phyloP scores from a whole-genome alignment of 2,113 vertebrate genomes.

The Rhinopomastus cyanomelas region DNA sequence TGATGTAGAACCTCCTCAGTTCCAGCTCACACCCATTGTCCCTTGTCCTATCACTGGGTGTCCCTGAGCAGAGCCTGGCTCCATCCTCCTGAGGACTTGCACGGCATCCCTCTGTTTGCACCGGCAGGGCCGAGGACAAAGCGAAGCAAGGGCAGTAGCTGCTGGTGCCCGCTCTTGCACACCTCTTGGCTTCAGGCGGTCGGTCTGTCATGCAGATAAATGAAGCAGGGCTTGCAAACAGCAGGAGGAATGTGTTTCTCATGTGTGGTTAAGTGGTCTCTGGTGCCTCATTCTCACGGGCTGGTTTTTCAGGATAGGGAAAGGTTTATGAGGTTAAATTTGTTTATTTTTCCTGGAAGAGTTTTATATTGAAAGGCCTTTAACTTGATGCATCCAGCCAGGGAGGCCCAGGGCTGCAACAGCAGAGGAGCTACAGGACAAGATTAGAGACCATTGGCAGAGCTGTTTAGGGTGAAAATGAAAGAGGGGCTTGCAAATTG shows the following conservation, averaged over 20 bases:
- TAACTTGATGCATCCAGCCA: slow-evolving; percentile 15
- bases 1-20: no score
- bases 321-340: slow-evolving; percentile 59
- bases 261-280: slow-evolving; percentile 52
- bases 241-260: slow-evolving; percentile 49
- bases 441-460: slow-evolving; percentile 8
- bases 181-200: slow-evolving; percentile 26
- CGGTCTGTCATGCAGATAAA: slow-evolving; percentile 19
- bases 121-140: neutral
- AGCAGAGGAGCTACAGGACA: slow-evolving; percentile 3
- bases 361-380: slow-evolving; percentile 38
- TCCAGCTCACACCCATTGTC: no score
- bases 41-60: no score
- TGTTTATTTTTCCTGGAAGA: slow-evolving; percentile 48
- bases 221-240: slow-evolving; percentile 49
- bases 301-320: slow-evolving; percentile 50
- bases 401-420: slow-evolving; percentile 8
- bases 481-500: slow-evolving; percentile 8
- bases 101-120: neutral
- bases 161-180: neutral
- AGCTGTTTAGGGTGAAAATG: neutral
- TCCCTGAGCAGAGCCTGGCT: no score
- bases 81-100: neutral
- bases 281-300: slow-evolving; percentile 37
- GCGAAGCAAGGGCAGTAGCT: neutral